Evolutionary conservation across 2,113 vertebrate species (phyloP), one percentile per base, ranked within the genome.

Genomic region (Glaucidium brasilianum): DNA sequence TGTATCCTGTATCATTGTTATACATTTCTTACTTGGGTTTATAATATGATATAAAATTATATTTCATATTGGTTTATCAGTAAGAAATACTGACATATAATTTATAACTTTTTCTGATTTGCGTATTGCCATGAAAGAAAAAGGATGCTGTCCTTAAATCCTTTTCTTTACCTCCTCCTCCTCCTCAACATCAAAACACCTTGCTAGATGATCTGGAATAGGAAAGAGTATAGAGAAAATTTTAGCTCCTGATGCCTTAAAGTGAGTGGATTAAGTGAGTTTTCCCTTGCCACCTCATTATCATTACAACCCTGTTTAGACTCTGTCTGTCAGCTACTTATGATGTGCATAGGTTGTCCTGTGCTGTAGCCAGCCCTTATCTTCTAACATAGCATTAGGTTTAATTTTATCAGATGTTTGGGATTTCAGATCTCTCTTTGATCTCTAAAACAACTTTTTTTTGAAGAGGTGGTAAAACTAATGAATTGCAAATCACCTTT

Each of bases 401-500:
- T 88, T 96, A 92, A 94, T 91, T 95, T 95, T 91, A 78, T 95
- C 80, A 94, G 85, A 91, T 94, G 49, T 92, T 92, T 84, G 56
- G 83, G 39, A 92, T 89, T 96, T 96, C 76, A 91, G 67, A 89
- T 93, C 85, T 93, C 45, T 77, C 92, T 95, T 94, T 97, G 90
- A 97, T 96, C 90, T 93, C 52, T 94, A 75, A 93, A 94, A 18
- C 60, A 86, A 71, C n/a, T 43, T 11, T 80, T 80, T 91, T 89
- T 63, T 87, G 32, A 93, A 92, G 71, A 81, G 34, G 52, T 81
- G 92, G 75, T 95, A 94, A 95, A 96, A 81, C 23, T 94, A 91
- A 94, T 97, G 94, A 96, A 96, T 96, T 96, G 83, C 64, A 95
- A 97, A 94, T 86, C 64, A 87, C 52, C 79, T 96, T 94, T 92